phyloP scores from a whole-genome alignment of 2,797 vertebrate species.

The Lepus oiostolus region DNA sequence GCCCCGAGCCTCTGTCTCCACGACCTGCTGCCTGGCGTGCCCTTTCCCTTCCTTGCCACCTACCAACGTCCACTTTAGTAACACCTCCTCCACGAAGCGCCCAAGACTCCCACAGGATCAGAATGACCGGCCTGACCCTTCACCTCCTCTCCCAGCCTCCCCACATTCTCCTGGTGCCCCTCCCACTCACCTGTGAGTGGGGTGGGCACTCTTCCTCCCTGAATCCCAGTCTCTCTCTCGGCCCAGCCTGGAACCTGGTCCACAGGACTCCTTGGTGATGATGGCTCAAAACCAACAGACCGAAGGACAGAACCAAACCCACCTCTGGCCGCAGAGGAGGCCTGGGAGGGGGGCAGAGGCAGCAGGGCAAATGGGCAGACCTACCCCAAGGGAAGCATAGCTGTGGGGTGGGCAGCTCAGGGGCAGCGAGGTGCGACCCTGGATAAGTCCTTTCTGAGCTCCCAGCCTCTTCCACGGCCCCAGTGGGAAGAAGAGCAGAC shows the following conservation, averaged over 20 bases:
- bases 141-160: background rate
- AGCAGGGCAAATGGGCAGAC: background rate
- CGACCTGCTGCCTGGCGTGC: background rate
- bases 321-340: background rate
- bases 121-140: background rate
- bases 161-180: background rate
- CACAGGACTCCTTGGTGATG: background rate
- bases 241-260: background rate
- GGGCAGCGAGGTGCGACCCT: background rate
- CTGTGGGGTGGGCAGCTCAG: background rate
- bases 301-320: background rate
- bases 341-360: background rate
- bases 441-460: background rate
- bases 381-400: background rate
- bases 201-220: background rate
- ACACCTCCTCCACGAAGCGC: background rate
- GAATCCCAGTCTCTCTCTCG: background rate
- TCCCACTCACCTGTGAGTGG: background rate
- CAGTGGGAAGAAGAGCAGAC: background rate
- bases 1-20: background rate
- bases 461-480: background rate
- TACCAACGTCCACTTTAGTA: background rate
- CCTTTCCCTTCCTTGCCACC: background rate
- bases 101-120: background rate
- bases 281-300: background rate